Percentiles rank a stretch among this genome's conserved stretches.
phyloP scores from a whole-genome alignment of 30 jellyfish, hydroid and myxozoan genomes.

The Phacellophora camtschatica region DNA sequence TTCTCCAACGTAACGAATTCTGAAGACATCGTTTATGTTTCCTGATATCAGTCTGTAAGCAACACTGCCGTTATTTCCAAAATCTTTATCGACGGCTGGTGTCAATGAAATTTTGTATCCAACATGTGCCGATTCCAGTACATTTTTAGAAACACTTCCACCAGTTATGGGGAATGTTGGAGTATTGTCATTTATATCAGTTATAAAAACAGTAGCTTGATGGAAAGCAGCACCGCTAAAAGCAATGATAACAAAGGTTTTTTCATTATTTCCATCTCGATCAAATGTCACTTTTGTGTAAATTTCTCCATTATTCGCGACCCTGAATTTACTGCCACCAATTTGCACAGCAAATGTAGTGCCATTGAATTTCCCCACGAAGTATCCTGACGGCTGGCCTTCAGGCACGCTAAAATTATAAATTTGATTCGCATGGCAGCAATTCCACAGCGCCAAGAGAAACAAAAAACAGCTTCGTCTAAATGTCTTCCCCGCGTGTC shows the following conservation, averaged over 20 bases:
- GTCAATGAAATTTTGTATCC: slow-evolving; percentile 26
- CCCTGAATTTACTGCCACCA: background rate
- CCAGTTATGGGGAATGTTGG: slow-evolving; percentile 67
- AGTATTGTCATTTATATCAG: slow-evolving; percentile 71
- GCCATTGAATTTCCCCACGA: slow-evolving; percentile 37
- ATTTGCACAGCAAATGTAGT: background rate
- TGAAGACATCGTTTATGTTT: slow-evolving; percentile 28
- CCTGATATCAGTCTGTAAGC: slow-evolving; percentile 65
- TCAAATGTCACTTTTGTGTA: slow-evolving; percentile 5
- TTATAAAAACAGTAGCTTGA: slow-evolving; percentile 10
- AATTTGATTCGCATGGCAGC: background rate
- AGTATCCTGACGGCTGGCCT: slow-evolving; percentile 65
- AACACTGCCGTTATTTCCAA: slow-evolving; percentile 60
- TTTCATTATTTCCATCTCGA: background rate
- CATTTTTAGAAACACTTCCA: background rate
- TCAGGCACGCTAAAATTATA: slow-evolving; percentile 62
- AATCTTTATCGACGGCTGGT: slow-evolving; percentile 69
- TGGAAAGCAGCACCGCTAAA: background rate
- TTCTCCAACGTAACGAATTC: background rate
- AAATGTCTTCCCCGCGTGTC: background rate
- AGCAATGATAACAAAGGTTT: background rate
- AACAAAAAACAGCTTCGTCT: background rate
- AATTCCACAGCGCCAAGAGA: background rate
- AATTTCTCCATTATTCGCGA: slow-evolving; percentile 26
- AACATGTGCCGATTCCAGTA: slow-evolving; percentile 48